Percentiles rank a stretch among this genome's conserved stretches.
These are phyloP conservation scores for Papilio aristodemus DNA, from an alignment of 1,140 invertebrate genomes.

Conservation along the genomic window DNA sequence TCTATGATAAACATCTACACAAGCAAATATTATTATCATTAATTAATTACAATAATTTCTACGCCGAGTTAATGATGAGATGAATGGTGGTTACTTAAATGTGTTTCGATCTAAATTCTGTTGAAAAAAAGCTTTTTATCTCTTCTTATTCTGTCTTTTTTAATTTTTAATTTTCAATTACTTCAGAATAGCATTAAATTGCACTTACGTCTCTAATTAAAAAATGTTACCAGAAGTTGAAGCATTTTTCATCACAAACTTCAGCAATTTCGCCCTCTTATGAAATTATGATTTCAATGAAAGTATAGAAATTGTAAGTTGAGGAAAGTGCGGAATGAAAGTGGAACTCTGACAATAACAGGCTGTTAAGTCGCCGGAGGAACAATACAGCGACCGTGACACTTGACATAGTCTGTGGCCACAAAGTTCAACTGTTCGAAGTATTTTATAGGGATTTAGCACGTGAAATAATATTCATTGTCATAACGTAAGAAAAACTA, in stretches of 20 bases:
- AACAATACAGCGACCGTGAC: conserved; percentile 1
- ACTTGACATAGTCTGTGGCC: background rate
- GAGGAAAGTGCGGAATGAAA: conserved; percentile 1
- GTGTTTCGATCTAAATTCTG: background rate
- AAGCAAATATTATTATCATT: too few relatives aligned
- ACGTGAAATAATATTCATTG: too few relatives aligned
- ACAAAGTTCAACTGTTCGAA: background rate
- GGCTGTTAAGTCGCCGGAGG: conserved; percentile 9
- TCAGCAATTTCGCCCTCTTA: conserved; percentile 41
- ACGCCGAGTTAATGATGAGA: background rate
- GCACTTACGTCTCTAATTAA: background rate
- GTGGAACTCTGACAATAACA: conserved; percentile 6
- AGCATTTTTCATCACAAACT: conserved; percentile 35
- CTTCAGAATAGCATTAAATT: background rate
- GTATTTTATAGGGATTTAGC: background rate
- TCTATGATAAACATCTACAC: too few relatives aligned
- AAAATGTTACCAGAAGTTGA: conserved; percentile 14
- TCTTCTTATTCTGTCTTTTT: background rate
- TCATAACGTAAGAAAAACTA: too few relatives aligned
- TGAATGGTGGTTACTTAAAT: background rate
- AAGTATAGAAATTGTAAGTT: conserved; percentile 38
- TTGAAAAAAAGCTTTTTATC: background rate
- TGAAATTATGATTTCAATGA: conserved; percentile 36
- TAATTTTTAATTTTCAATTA: conserved; percentile 12
- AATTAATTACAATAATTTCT: background rate